phyloP scores from a whole-genome alignment of 2,888 invertebrate genomes.

The Lasius platythorax region DNA sequence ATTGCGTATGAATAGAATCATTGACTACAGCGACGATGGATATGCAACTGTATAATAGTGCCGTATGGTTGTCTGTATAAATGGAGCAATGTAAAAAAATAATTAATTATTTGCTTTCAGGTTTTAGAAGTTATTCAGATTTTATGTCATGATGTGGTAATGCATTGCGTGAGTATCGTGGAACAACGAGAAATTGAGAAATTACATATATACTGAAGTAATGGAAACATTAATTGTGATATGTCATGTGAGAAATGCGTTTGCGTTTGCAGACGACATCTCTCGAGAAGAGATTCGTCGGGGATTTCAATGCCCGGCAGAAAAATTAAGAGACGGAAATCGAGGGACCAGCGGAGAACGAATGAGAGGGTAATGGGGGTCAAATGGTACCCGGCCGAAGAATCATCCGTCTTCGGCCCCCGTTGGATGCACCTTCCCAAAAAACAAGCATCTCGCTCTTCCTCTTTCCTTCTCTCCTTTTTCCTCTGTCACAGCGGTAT shows the following conservation, averaged over 20 bases:
- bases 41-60: background rate
- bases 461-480: background rate
- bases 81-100: background rate
- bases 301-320: slow-evolving; percentile 24
- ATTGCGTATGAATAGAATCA: background rate
- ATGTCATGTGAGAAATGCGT: slow-evolving; percentile 2
- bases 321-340: slow-evolving; percentile 48
- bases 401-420: slow-evolving; percentile 55
- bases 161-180: background rate
- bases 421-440: slow-evolving; percentile 32
- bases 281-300: slow-evolving; percentile 1
- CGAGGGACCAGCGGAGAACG: slow-evolving; percentile 37
- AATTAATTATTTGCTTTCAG: background rate
- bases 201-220: background rate
- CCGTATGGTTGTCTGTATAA: background rate
- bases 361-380: slow-evolving; percentile 61
- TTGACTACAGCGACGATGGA: background rate
- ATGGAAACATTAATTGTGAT: slow-evolving; percentile 5
- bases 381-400: slow-evolving; percentile 51
- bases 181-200: background rate
- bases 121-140: background rate
- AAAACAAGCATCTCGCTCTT: slow-evolving; percentile 28
- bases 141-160: background rate
- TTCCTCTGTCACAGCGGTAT: background rate
- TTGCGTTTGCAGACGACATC: slow-evolving; percentile 25